Base-by-base conservation (phyloP, 2,797 vertebrate genomes). In the Delichon dasypus region DNA sequence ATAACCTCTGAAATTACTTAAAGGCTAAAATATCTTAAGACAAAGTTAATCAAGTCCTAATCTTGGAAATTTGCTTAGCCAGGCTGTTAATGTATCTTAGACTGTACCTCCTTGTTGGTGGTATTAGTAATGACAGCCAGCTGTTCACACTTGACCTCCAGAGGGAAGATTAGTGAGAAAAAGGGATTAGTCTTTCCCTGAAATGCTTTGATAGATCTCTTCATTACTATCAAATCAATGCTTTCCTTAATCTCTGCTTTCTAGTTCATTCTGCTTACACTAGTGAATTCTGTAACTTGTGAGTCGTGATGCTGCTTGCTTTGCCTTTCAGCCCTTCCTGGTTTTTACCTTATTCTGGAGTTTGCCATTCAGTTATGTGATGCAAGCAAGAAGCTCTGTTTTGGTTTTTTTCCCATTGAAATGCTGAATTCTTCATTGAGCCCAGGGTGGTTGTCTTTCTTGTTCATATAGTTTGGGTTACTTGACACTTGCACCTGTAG, bases 91-190 rank as follows among this genome's bases (percentile, higher is more conserved):
- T 92, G 29, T 60, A 72, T 60, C 48, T 76, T 67, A 85, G 65
- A 82, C 81, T 89, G 75, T 79, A 54, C 16, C 50, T 94, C 72
- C 83, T 70, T 89, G 75, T 57, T 89, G 85, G 61, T 92, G 65
- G 72, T 67, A 77, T 93, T 89, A 77, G 42, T 92, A 94, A 95
- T 93, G 76, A 82, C 94, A 94, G 82, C 73, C 94, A 95, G 93
- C 89, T 96, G 89, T 85, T 96, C 87, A 75, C 91, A 68, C 72
- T 91, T 89, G 48, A 78, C 70, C 93, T 93, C 70, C 30, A 20
- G 40, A 17, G 40, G 44, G 58, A 81, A 58, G 57, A 80, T 71
- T 21, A 71, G 34, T 67, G 67, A 68, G 64, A 71, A 67, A 71
- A 80, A 47, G 44, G n/a, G 50, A 81, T 94, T 91, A 57, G 45